A percentile compares a stretch with the other conserved stretches of the same genome.
These are phyloP conservation scores for Sus cebifrons DNA, from an alignment of 2,797 vertebrate species.

Conservation along the genomic window DNA sequence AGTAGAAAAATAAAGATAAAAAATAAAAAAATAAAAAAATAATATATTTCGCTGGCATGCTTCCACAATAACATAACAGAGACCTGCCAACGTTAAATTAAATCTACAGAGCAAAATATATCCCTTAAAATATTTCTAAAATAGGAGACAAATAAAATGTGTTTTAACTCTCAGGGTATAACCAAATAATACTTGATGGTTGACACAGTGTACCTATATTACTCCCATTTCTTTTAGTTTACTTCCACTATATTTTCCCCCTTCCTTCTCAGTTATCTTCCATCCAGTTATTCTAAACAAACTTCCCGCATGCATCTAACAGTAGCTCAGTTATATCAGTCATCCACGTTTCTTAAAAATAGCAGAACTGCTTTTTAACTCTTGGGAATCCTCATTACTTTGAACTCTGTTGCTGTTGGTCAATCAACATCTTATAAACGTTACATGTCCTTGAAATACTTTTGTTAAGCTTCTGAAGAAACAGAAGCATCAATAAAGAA, in stretches of 20 bases:
- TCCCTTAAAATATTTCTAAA: not conserved
- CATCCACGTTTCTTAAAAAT: not conserved
- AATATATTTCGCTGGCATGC: not conserved
- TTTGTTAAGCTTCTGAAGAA: slow-evolving; percentile 10
- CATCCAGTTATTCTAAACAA: slow-evolving; percentile 43
- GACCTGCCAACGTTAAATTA: not conserved
- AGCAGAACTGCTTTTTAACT: slow-evolving; percentile 6
- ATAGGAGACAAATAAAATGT: not conserved
- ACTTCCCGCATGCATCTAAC: not conserved
- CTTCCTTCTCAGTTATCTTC: not conserved
- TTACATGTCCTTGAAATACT: not conserved
- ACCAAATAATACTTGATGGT: not conserved
- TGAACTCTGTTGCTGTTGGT: not conserved
- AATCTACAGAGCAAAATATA: not conserved
- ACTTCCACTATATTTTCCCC: not conserved
- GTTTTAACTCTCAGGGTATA: not conserved
- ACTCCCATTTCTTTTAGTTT: not conserved
- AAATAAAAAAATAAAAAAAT: too few relatives aligned
- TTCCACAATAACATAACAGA: not conserved
- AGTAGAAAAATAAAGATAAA: too few relatives aligned
- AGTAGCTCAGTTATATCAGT: not conserved
- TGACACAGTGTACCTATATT: not conserved
- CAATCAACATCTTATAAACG: not conserved
- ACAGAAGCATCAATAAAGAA: not conserved
- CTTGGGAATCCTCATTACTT: not conserved